Conservation (phyloP, 1,140 invertebrate genomes). For the Zaprionus lachaisei region DNA sequence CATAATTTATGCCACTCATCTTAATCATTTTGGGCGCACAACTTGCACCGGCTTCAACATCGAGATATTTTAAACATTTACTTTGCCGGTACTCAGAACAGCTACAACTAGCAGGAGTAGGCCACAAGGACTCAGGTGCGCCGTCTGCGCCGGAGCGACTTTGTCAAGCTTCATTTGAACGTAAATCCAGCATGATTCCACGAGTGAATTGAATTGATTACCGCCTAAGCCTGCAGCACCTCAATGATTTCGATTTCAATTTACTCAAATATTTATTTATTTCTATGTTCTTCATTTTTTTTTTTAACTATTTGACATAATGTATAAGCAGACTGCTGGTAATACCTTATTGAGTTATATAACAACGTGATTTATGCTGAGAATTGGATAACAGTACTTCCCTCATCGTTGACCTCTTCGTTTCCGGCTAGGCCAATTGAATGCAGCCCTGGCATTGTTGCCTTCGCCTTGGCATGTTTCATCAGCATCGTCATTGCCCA, state of each 20-base stretch:
- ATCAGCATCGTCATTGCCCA: slow-evolving; percentile 55
- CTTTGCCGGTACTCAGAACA: slow-evolving; percentile 57
- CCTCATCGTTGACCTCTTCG: background rate
- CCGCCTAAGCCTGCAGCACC: background rate
- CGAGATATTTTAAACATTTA: slow-evolving; percentile 80
- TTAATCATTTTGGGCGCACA: slow-evolving; percentile 81
- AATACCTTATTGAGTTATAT: background rate
- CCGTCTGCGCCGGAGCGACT: background rate
- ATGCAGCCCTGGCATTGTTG: slow-evolving; percentile 57
- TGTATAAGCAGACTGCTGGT: background rate
- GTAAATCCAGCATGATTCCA: background rate
- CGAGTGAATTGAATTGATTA: background rate
- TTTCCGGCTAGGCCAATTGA: slow-evolving; percentile 12
- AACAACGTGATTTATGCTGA: background rate
- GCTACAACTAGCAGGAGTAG: background rate
- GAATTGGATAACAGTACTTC: background rate
- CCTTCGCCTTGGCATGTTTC: slow-evolving; percentile 66
- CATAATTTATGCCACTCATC: slow-evolving; percentile 83
- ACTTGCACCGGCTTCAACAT: slow-evolving; percentile 53
- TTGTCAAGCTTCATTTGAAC: slow-evolving; percentile 5
- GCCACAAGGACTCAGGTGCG: slow-evolving; percentile 2
- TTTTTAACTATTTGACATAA: background rate
- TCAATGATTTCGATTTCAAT: background rate
- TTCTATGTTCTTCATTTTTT: background rate
- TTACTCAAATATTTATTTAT: background rate